These are phyloP conservation scores for Orthonyx spaldingii DNA, from an alignment of 2,113 vertebrate species.

Conservation along the genomic window DNA sequence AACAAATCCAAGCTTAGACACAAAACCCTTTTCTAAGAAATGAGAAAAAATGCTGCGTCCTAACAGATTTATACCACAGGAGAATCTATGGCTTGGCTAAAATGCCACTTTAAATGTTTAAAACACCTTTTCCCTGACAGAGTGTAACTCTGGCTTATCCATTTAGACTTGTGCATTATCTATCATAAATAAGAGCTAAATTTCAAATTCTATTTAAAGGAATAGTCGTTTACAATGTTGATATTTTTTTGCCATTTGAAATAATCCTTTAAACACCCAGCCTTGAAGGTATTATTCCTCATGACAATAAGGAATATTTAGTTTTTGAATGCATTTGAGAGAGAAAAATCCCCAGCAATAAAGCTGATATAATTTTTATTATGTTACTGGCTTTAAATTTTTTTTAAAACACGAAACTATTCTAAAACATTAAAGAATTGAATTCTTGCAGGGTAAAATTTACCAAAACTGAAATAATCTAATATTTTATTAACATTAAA, in stretches of 20 bases:
- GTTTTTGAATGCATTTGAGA: not conserved
- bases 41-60: not conserved
- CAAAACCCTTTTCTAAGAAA: not conserved
- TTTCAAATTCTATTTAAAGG: not conserved
- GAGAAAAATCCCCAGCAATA: not conserved
- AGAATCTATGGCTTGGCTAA: not conserved
- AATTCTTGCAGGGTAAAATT: not conserved
- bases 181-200: not conserved
- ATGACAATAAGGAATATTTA: not conserved
- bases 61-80: not conserved
- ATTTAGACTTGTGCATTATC: not conserved
- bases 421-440: not conserved
- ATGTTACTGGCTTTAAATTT: not conserved
- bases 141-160: not conserved
- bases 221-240: not conserved
- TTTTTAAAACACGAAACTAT: not conserved
- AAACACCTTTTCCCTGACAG: not conserved
- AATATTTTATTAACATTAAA: not conserved
- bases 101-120: not conserved
- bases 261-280: not conserved
- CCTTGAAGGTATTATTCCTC: not conserved
- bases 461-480: not conserved
- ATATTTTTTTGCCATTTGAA: conserved; percentile 1
- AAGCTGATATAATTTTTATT: not conserved
- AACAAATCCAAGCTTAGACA: not conserved